Base-by-base conservation (phyloP, 2,888 invertebrate genomes). In the Heliconius ethilla region DNA sequence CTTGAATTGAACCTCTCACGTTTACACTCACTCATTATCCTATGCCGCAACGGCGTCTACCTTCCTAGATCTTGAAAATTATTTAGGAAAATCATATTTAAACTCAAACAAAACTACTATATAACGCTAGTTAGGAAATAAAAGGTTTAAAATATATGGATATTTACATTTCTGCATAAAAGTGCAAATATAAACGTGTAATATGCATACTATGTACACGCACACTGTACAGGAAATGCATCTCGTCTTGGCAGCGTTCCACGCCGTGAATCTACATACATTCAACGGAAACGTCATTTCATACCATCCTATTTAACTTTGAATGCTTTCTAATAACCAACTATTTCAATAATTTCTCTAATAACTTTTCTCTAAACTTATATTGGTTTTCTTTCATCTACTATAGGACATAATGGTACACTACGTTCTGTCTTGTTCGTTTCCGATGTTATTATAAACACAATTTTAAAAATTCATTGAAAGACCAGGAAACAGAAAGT, bases 221-320 rank as follows among this genome's bases (percentile, higher is more conserved):
- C 72, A 37, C n/a, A 69, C 33, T 67, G 77, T 63, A 72, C 75
- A 55, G 79, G 79, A 77, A 77, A 69, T 75, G 77, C 79, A 75
- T 77, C 29, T 70, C 62, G 40, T 72, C 62, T 75, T 79, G 79
- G 79, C 79, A 77, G 22, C 75, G 66, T 45, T 59, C 79, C 79
- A 79, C 65, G 27, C 77, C 33, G 75, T 72, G 75, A 73, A 29
- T 55, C 69, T 45, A 65, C 18, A 72, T 51, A 76, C 4, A 75
- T 37, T 69, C 63, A 70, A 76, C 76, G 74, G 80, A 78, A 76
- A 80, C 74, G 78, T 78, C 70, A 78, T 78, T 78, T 75, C 63
- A 65, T 75, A 37, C 72, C 72, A 66, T 62, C 75, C n/a, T 45
- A 66, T 78, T 75, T 70, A 67, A 27, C 70, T 59, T 65, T 27